Conservation (phyloP, 2,888 invertebrate genomes). For the Orgyia antiqua region DNA sequence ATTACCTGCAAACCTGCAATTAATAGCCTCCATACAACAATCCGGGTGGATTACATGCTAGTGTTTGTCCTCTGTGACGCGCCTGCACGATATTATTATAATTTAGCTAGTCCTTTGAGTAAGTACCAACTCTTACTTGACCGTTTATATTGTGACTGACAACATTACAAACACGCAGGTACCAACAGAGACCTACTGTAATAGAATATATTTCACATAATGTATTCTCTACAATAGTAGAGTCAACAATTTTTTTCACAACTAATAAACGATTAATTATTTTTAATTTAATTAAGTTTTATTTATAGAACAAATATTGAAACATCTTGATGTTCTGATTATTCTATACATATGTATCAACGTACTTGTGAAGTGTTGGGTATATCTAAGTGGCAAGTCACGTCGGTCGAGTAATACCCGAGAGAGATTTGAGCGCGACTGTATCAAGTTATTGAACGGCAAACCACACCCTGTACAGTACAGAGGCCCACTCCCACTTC, state of each 20-base stretch:
- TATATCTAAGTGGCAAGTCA: slow-evolving; percentile 46
- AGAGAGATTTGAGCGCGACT: slow-evolving; percentile 75
- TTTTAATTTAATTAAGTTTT: too few species aligned
- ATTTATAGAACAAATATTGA: too few species aligned
- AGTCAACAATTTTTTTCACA: too few species aligned
- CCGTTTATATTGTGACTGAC: slow-evolving; percentile 15
- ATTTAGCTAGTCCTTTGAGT: slow-evolving; percentile 32
- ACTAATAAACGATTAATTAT: too few species aligned
- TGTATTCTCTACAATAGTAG: too few species aligned
- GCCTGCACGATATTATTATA: slow-evolving; percentile 40
- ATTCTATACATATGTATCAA: too few species aligned
- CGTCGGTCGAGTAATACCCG: slow-evolving; percentile 30
- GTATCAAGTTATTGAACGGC: slow-evolving; percentile 79
- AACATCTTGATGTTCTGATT: too few species aligned
- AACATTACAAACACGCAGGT: too few species aligned
- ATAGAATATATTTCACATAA: too few species aligned
- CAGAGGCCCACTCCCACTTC: slow-evolving; percentile 24
- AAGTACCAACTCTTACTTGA: slow-evolving; percentile 22
- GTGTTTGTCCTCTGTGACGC: slow-evolving; percentile 50
- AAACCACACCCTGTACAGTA: slow-evolving; percentile 76
- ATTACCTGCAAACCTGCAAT: slow-evolving; percentile 73
- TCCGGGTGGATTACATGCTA: slow-evolving; percentile 66
- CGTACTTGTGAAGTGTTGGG: too few species aligned
- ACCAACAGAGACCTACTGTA: too few species aligned
- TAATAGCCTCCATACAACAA: slow-evolving; percentile 70